Evolutionary conservation across 2,888 invertebrate species (phyloP), one percentile per base, ranked within the genome.

Genomic region (Sphaerophoria rueppellii): DNA sequence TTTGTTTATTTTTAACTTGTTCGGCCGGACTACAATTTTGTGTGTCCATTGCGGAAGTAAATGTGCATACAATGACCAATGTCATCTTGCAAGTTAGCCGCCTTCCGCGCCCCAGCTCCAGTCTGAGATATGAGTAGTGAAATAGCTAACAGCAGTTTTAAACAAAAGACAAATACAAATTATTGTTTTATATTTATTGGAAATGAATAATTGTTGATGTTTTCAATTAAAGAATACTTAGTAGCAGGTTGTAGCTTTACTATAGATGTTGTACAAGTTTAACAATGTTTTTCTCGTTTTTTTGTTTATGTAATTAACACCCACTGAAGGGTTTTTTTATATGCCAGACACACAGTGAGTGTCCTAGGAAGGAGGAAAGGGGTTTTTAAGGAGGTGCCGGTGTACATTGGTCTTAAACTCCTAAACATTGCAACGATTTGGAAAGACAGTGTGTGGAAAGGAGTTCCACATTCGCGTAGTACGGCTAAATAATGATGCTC

Each of bases 1-100:
- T 24, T 24, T 24, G 24, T 24, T 2, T 24, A 54, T 6, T 55
- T 35, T 7, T 14, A 58, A 58, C 58, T 0, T 4, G 37, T 12
- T 40, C 24, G 12, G 0, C 6, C 24, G 6, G 24, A 60, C 60
- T 60, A 60, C 57, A 40, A 35, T 67, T 55, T 54, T 55, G 61
- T 71, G 58, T 55, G 58, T 35, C 79, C 74, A 79, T 83, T 83
- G 75, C 82, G 82, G 82, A 83, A 83, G 79, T 79, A 35, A 71
- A 11, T 78, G 67, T 79, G 75, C 70, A 71, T 35, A 83, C 43
- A 65, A 40, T 57, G 75, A 79, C 67, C 79, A 83, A 83, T 79
- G 82, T 71, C 82, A 83, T 79, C 74, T 67, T 75, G 79, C 71
- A 82, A 61, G 55, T 60, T 50, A 72, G 46, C 61, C 40, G 50